Evolutionary conservation across 1,140 invertebrate genomes (phyloP).

Genomic region (Meloidogyne floridensis): DNA sequence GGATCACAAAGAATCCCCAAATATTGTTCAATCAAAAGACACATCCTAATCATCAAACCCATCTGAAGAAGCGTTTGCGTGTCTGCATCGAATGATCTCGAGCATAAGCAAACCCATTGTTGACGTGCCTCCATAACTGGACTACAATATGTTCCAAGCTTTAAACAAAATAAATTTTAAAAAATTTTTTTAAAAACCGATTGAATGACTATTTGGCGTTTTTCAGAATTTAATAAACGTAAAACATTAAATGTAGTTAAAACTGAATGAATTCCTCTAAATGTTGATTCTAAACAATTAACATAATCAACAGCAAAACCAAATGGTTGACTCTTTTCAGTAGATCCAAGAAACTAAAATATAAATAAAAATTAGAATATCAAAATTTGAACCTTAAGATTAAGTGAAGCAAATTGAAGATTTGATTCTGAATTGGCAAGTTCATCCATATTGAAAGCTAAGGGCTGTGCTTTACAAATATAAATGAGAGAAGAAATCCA

Average conservation of each 20-base stretch:
- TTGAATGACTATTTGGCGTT: constrained; percentile 6
- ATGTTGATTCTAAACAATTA: not conserved
- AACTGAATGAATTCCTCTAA: constrained; percentile 15
- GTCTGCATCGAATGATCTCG: constrained; percentile 35
- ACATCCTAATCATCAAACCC: constrained; percentile 26
- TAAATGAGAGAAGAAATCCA: constrained; percentile 27
- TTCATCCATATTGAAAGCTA: constrained; percentile 4
- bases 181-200: not conserved
- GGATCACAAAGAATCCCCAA: constrained; percentile 1
- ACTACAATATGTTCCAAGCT: constrained; percentile 18
- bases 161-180: not conserved
- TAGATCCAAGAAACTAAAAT: constrained; percentile 19
- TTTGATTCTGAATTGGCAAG: constrained; percentile 1
- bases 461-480: constrained; percentile 23
- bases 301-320: constrained; percentile 26
- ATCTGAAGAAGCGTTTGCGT: constrained; percentile 34
- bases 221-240: not conserved
- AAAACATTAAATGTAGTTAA: constrained; percentile 22
- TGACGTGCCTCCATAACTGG: constrained; percentile 23
- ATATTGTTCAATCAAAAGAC: constrained; percentile 28
- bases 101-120: constrained; percentile 23
- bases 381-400: constrained; percentile 16
- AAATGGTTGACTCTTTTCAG: constrained; percentile 29
- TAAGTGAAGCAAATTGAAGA: constrained; percentile 25
- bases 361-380: not conserved